Evolutionary conservation across 1,140 invertebrate genomes (phyloP).

Genomic region (Choristoneura fumiferana): DNA sequence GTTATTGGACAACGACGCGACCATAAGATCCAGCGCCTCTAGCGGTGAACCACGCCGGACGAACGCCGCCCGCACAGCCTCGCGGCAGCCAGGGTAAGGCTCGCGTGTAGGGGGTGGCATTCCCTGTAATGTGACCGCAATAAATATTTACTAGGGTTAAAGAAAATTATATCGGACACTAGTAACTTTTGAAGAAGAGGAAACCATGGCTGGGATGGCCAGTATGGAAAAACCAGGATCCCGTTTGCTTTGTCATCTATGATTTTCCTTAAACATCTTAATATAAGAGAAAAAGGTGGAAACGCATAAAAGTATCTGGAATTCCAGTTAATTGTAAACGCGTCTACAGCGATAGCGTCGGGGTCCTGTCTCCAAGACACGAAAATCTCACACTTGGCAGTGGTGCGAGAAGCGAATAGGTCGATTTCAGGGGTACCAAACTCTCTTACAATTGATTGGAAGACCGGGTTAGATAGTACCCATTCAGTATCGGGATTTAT

Average conservation of each 20-base stretch:
- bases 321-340: constrained; percentile 31
- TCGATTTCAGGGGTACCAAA: constrained; percentile 26
- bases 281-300: constrained; percentile 37
- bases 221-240: constrained; percentile 36
- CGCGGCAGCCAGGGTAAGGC: not conserved
- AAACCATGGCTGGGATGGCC: constrained; percentile 31
- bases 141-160: not conserved
- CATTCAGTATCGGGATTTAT: constrained; percentile 22
- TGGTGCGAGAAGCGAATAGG: constrained; percentile 23
- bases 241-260: constrained; percentile 28
- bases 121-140: not conserved
- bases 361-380: constrained; percentile 32
- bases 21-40: not conserved
- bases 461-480: constrained; percentile 4
- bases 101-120: not conserved
- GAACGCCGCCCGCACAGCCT: constrained; percentile 9
- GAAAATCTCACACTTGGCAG: constrained; percentile 23
- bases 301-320: constrained; percentile 31
- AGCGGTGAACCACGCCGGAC: not conserved
- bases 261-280: constrained; percentile 25
- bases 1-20: not conserved
- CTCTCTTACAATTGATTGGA: not conserved
- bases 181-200: not conserved
- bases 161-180: not conserved
- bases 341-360: constrained; percentile 27